phyloP scores from a whole-genome alignment of 2,113 vertebrate species.

The Mirounga angustirostris region DNA sequence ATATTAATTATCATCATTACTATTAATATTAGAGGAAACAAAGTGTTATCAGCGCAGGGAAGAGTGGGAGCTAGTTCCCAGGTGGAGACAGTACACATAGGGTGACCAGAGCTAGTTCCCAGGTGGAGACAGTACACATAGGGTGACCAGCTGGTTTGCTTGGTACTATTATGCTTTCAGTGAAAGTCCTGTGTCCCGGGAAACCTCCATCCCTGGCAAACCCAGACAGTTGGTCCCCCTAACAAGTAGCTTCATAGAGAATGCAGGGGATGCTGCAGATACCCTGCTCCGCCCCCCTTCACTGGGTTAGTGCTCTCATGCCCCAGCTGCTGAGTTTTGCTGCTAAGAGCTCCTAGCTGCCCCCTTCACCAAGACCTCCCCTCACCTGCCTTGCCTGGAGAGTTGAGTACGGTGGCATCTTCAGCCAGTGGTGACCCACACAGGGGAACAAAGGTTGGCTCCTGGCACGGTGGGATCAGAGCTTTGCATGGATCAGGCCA shows the following conservation, averaged over 20 bases:
- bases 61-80: background rate
- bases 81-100: background rate
- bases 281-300: no score
- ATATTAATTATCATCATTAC: background rate
- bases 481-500: background rate
- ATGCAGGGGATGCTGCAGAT: background rate
- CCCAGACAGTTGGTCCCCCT: background rate
- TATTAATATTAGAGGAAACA: background rate
- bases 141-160: background rate
- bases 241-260: background rate
- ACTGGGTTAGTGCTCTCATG: rapidly evolving
- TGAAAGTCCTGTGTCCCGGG: background rate
- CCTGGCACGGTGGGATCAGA: background rate
- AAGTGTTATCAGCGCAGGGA: background rate
- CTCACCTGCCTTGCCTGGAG: background rate
- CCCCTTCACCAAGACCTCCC: background rate
- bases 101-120: background rate
- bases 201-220: background rate
- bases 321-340: background rate
- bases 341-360: background rate
- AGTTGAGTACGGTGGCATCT: rapidly evolving
- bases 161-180: background rate
- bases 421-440: background rate
- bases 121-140: background rate
- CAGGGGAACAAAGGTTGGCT: background rate